Evolutionary conservation across 2,113 vertebrate genomes (phyloP).

Genomic region (Butorides virescens): DNA sequence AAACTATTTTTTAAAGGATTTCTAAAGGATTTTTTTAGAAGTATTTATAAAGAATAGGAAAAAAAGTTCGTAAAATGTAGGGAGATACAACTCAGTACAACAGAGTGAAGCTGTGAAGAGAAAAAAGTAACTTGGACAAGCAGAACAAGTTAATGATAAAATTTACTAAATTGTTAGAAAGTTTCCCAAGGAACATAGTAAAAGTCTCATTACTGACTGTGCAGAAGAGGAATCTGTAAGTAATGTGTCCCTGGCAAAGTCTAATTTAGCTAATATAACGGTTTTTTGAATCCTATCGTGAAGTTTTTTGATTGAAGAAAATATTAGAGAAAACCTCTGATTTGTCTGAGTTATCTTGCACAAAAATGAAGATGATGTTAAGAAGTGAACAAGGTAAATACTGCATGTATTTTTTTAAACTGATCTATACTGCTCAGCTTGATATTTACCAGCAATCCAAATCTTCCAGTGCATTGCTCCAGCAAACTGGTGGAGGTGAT

Average conservation of each 20-base stretch:
- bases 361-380: neutral
- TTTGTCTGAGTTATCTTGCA: neutral
- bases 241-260: neutral
- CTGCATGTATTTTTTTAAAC: neutral
- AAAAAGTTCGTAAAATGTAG: neutral
- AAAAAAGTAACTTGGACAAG: neutral
- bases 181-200: neutral
- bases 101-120: neutral
- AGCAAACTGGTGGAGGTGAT: neutral
- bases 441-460: neutral
- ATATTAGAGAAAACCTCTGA: neutral
- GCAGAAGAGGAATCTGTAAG: neutral
- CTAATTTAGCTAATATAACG: neutral
- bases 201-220: neutral
- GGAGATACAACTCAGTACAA: neutral
- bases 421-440: neutral
- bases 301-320: neutral
- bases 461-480: neutral
- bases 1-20: neutral
- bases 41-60: neutral
- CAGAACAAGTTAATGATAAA: neutral
- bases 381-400: neutral
- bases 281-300: neutral
- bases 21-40: neutral
- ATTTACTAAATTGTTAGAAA: neutral